Percentiles rank a stretch among this genome's conserved stretches.
These are phyloP conservation scores for Palythoa heliodiscus DNA, from an alignment of 92 coral and sea anemone species.

Conservation along the genomic window DNA sequence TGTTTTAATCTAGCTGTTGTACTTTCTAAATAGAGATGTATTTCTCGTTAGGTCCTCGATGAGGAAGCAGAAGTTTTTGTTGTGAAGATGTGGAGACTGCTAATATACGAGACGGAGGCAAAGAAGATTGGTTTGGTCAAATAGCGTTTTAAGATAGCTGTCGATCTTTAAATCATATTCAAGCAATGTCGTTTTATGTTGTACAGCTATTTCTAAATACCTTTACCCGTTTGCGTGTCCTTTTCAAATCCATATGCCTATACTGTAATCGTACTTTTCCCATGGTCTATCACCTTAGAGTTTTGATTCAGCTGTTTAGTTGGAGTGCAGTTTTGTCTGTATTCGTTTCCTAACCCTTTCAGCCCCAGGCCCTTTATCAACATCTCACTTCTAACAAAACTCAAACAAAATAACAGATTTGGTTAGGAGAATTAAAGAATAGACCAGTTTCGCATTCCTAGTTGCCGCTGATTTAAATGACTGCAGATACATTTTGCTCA, in stretches of 20 bases:
- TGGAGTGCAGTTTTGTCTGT: background rate
- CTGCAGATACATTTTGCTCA: no score
- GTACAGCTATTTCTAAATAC: background rate
- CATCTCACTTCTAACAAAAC: background rate
- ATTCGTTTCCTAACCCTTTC: background rate
- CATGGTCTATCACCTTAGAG: background rate
- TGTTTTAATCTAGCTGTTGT: background rate
- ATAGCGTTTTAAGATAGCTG: slow-evolving; percentile 48
- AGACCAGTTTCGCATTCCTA: no score
- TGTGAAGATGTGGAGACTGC: slow-evolving; percentile 99
- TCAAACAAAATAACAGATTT: no score
- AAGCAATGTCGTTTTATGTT: background rate
- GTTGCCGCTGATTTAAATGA: no score
- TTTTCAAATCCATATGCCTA: background rate
- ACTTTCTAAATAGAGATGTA: background rate
- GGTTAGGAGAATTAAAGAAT: no score
- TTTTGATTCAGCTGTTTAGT: background rate
- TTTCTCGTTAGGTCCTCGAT: slow-evolving; percentile 80
- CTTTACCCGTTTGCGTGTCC: background rate
- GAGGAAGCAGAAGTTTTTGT: slow-evolving; percentile 99
- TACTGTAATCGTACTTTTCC: background rate
- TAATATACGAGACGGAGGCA: slow-evolving; percentile 99
- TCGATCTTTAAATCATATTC: background rate
- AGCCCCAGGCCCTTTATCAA: background rate
- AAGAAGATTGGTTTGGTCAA: slow-evolving; percentile 99